Evolutionary conservation across 1,140 invertebrate genomes (phyloP), one percentile per base, ranked within the genome.

Genomic region (Nasonia vitripennis): DNA sequence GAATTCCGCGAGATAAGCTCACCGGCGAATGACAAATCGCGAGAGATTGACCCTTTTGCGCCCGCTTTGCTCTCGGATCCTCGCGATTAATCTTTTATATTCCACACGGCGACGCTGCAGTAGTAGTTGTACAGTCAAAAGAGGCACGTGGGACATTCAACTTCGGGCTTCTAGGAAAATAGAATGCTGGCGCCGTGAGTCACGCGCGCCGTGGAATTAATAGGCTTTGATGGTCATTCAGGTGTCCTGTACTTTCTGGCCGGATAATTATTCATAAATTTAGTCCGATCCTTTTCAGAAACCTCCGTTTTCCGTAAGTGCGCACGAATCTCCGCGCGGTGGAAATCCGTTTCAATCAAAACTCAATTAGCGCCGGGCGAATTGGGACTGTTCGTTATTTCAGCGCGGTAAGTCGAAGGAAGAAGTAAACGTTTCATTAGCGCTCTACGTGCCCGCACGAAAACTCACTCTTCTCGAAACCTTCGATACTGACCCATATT

Each of bases 161-260:
- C 34, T 37, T 80, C 79, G 31, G 70, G 55, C 20, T 45, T 78
- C n/a, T 68, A n/a, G 51, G 71, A 80, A 81, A 85, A 79, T 78
- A 70, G 48, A 81, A 81, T 70, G 70, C 48, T 48, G 23, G 71
- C 55, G 51, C 23, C 79, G 79, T 51, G 78, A 81, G 79, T 81
- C 79, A 81, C 84, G 83, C 84, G 83, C 77, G 31, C 70, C 17
- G 75, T 23, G 9, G 37, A n/a, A 84, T 84, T 84, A 84, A 84
- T 79, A 84, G 51, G 62, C 31, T 79, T 84, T 77, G 70, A 79
- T 73, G 83, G 83, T 37, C n/a, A 84, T 62, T 68, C 77, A 41
- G 48, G 82, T 84, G 82, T 84, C 75, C 62, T 78, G 31, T 45
- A 45, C 78, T 68, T 78, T 75, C 37, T 68, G 20, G 71, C 48